A percentile compares a stretch with the other conserved stretches of the same genome.
phyloP scores from a whole-genome alignment of 2,113 vertebrate species.

The Psittacula cyanocephala region DNA sequence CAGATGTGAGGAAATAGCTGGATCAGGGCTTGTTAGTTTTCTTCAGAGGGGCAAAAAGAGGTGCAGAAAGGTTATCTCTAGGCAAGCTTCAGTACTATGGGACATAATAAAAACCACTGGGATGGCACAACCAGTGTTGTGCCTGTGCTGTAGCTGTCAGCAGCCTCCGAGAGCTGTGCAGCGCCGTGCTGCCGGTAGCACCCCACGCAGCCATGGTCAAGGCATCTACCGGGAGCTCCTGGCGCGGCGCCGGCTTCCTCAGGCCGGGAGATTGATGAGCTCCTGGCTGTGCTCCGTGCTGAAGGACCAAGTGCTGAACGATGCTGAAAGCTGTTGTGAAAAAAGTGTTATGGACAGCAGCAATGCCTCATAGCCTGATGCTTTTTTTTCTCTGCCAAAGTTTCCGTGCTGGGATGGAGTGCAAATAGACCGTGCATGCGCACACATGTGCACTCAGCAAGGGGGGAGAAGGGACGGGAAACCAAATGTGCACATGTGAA shows the following conservation, averaged over 20 bases:
- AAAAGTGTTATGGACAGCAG: neutral
- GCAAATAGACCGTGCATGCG: neutral
- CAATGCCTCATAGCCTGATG: neutral
- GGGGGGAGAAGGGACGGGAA: neutral
- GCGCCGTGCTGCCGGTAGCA: accelerated
- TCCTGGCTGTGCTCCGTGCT: neutral
- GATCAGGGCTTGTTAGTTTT: neutral
- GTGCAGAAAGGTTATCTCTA: neutral
- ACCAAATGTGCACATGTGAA: neutral
- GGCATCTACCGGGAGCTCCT: neutral
- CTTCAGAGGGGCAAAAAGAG: neutral
- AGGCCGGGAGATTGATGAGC: neutral
- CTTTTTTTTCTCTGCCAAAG: neutral
- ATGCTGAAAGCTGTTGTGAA: neutral
- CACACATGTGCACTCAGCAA: accelerated
- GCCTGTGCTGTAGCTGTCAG: neutral
- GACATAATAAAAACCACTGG: neutral
- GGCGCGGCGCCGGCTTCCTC: neutral
- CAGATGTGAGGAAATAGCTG: neutral
- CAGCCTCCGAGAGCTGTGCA: neutral
- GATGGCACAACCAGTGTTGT: neutral
- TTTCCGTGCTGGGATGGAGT: neutral
- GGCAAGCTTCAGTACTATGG: neutral
- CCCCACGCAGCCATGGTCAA: accelerated
- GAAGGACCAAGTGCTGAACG: neutral